A percentile compares a stretch with the other conserved stretches of the same genome.
These are phyloP conservation scores for Portevinia maculata DNA, from an alignment of 2,888 invertebrate species.

Conservation along the genomic window DNA sequence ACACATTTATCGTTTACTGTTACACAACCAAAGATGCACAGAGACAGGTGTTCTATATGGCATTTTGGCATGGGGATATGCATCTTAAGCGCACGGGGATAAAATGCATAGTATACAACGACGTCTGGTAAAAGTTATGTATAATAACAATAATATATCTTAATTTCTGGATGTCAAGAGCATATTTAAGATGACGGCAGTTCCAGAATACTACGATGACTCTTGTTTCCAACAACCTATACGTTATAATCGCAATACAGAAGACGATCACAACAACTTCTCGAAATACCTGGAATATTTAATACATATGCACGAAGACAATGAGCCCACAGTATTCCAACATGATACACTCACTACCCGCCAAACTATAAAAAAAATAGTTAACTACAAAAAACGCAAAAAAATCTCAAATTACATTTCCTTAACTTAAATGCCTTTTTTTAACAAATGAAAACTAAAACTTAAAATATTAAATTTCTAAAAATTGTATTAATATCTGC, in stretches of 20 bases:
- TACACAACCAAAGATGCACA: conserved; percentile 1
- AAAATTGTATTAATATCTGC: too few species aligned
- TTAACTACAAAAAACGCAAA: too few species aligned
- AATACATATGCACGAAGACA: conserved; percentile 17
- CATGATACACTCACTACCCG: conserved; percentile 7
- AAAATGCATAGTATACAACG: conserved; percentile 13
- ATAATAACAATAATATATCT: conserved; percentile 1
- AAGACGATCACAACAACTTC: conserved; percentile 16
- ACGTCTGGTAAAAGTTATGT: too few species aligned
- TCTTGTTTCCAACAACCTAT: too few species aligned
- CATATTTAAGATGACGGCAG: too few species aligned
- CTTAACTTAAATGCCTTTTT: too few species aligned
- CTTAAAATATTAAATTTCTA: too few species aligned
- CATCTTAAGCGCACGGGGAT: conserved; percentile 1
- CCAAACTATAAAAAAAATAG: not conserved
- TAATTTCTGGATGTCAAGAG: conserved; percentile 2
- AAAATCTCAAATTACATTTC: too few species aligned
- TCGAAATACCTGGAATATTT: conserved; percentile 25
- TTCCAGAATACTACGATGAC: too few species aligned
- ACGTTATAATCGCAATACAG: conserved; percentile 17
- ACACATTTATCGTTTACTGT: conserved; percentile 1
- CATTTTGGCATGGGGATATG: conserved; percentile 10
- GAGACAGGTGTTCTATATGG: conserved; percentile 10
- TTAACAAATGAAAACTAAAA: too few species aligned
- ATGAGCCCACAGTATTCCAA: conserved; percentile 11